Evolutionary conservation across 1,140 invertebrate species (phyloP).

Genomic region (Drosophila nasuta): DNA sequence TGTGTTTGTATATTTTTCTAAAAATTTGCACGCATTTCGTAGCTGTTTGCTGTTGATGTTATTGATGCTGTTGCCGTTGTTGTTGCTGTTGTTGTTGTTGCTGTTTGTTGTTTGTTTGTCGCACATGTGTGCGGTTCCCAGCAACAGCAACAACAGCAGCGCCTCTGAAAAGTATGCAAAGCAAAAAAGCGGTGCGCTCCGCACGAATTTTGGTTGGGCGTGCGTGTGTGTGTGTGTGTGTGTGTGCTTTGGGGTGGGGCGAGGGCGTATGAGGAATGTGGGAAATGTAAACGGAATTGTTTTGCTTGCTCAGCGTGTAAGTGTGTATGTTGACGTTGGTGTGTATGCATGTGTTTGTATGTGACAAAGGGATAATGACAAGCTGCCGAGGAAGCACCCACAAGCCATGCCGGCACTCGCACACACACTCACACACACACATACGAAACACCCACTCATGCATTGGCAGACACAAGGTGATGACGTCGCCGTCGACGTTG

Average conservation of each 20-base stretch:
- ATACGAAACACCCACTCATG: conserved; percentile 29
- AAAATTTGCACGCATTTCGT: conserved; percentile 82
- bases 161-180: conserved; percentile 73
- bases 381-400: conserved; percentile 45
- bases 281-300: conserved; percentile 83
- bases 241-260: background rate
- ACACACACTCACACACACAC: conserved; percentile 2
- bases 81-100: conserved; percentile 49
- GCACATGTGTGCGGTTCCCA: conserved; percentile 79
- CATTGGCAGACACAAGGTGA: conserved; percentile 59
- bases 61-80: conserved; percentile 16
- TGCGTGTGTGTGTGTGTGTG: conserved; percentile 19
- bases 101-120: conserved; percentile 71
- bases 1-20: conserved; percentile 80
- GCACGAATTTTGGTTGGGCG: conserved; percentile 27
- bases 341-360: conserved; percentile 40
- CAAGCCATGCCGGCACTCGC: conserved; percentile 13
- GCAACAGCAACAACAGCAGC: conserved; percentile 46
- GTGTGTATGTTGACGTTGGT: conserved; percentile 17
- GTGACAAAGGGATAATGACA: conserved; percentile 79
- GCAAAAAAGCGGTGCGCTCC: conserved; percentile 65
- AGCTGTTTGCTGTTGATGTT: conserved; percentile 43
- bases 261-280: conserved; percentile 54
- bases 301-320: conserved; percentile 66
- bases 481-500: conserved; percentile 52